phyloP scores from a whole-genome alignment of 2,113 vertebrate genomes.

The Nanorana parkeri region DNA sequence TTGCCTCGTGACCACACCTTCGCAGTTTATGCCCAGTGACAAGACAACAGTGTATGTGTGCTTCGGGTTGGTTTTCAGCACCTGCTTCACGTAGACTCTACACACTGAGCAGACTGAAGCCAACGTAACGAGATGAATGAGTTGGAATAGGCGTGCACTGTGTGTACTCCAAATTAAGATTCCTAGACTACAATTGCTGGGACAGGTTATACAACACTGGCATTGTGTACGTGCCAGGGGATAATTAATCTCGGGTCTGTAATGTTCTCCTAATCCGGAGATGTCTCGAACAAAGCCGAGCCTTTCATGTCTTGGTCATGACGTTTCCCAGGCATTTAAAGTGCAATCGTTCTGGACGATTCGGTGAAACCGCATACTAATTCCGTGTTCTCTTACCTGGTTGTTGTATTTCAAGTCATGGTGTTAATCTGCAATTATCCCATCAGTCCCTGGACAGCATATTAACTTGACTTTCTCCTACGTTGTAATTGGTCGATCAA shows the following conservation, averaged over 20 bases:
- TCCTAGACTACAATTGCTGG: neutral
- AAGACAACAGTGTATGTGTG: neutral
- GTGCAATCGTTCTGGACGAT: neutral
- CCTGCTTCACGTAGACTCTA: slow-evolving; percentile 13
- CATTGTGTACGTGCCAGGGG: neutral
- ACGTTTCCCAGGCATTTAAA: neutral
- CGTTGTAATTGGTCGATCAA: too few relatives aligned
- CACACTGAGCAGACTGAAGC: neutral
- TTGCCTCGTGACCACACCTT: neutral
- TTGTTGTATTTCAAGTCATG: too few relatives aligned
- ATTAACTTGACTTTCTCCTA: neutral
- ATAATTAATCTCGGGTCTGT: too few relatives aligned
- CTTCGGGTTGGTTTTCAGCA: neutral
- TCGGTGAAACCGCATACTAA: neutral
- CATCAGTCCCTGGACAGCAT: neutral
- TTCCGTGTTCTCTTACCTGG: too few relatives aligned
- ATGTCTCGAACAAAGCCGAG: neutral
- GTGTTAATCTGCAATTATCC: too few relatives aligned
- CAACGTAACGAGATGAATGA: neutral
- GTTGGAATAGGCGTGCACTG: neutral
- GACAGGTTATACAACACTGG: neutral
- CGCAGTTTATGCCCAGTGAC: neutral
- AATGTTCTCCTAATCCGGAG: too few relatives aligned
- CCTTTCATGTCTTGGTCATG: neutral
- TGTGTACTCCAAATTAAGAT: neutral